Evolutionary conservation across 2,113 vertebrate species (phyloP).

Genomic region (Ailurus styani): DNA sequence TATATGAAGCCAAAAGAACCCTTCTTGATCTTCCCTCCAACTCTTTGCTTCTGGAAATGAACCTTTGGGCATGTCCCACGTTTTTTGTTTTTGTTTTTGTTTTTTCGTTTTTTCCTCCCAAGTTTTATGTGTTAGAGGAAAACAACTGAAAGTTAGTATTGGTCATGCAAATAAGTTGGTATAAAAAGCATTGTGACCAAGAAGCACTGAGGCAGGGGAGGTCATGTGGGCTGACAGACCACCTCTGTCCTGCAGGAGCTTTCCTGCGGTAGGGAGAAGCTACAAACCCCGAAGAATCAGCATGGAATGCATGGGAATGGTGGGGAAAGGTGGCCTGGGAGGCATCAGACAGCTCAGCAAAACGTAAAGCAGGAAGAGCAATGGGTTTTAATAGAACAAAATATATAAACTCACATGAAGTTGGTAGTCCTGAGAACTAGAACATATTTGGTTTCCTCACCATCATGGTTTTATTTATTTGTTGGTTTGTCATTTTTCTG

Average conservation of each 20-base stretch:
- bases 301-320: background rate
- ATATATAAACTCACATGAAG: background rate
- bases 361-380: background rate
- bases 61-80: background rate
- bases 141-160: background rate
- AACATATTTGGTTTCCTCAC: background rate
- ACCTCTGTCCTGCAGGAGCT: background rate
- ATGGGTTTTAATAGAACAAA: background rate
- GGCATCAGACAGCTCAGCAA: background rate
- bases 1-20: background rate
- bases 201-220: background rate
- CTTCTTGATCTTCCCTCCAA: background rate
- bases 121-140: background rate
- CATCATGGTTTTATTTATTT: background rate
- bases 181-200: background rate
- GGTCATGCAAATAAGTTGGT: background rate
- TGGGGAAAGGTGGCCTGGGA: background rate
- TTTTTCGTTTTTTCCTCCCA: background rate
- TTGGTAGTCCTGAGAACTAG: background rate
- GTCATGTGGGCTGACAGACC: background rate
- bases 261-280: background rate
- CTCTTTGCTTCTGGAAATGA: background rate
- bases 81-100: background rate
- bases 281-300: background rate
- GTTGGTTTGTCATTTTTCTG: background rate